phyloP scores from a whole-genome alignment of 1,140 invertebrate species.

The Papilio dardanus region DNA sequence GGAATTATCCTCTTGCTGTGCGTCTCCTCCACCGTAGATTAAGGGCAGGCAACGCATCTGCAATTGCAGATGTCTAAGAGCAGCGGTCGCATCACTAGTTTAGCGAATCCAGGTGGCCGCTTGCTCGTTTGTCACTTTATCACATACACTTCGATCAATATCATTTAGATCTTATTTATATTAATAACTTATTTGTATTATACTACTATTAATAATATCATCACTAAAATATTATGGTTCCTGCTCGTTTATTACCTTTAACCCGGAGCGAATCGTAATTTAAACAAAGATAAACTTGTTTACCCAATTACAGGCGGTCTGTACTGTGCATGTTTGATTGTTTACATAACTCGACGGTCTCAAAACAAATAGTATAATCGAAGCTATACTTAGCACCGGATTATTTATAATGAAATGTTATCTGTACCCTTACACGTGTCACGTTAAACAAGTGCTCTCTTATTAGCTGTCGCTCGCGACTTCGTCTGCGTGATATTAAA shows the following conservation, averaged over 20 bases:
- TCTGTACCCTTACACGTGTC: conserved; percentile 45
- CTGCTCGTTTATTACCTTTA: conserved; percentile 34
- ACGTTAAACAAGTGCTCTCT: conserved; percentile 43
- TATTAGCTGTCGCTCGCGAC: too few relatives aligned
- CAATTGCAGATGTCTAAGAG: too few relatives aligned
- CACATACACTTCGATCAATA: too few relatives aligned
- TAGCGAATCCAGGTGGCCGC: too few relatives aligned
- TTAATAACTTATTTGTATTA: neutral
- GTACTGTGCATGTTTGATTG: conserved; percentile 10
- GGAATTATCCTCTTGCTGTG: too few relatives aligned
- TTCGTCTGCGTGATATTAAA: too few relatives aligned
- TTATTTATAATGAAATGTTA: conserved; percentile 35
- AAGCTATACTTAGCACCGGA: conserved; percentile 29
- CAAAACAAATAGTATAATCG: conserved; percentile 31
- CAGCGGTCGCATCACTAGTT: too few relatives aligned
- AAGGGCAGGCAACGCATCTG: too few relatives aligned
- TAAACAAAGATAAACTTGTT: conserved; percentile 36
- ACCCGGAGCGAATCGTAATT: conserved; percentile 29
- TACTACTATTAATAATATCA: neutral
- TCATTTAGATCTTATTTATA: too few relatives aligned
- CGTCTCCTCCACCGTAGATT: too few relatives aligned
- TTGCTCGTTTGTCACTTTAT: too few relatives aligned
- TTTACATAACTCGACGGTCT: conserved; percentile 34
- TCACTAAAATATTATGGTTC: conserved; percentile 25
- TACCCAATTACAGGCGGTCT: conserved; percentile 1